These are phyloP conservation scores for Sebastes miniatus DNA, from an alignment of 2,797 vertebrate species.

Conservation along the genomic window DNA sequence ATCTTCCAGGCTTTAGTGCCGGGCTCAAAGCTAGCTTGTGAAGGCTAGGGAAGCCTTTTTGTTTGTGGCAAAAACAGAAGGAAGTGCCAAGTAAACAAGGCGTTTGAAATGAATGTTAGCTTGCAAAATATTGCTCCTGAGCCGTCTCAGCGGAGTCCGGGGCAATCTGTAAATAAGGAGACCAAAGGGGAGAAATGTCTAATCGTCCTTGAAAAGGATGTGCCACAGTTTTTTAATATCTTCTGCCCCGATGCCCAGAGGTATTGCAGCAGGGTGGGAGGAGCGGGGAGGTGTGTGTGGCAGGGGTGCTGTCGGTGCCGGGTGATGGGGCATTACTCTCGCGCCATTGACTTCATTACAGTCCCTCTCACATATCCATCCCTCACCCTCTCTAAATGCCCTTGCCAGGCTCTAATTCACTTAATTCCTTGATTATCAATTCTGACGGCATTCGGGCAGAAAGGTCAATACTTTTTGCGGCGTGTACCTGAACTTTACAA, in stretches of 20 bases:
- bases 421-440: slow-evolving; percentile 83
- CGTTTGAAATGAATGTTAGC: slow-evolving; percentile 44
- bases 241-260: slow-evolving; percentile 74
- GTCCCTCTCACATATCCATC: slow-evolving; percentile 75
- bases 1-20: slow-evolving; percentile 27
- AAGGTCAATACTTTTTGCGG: slow-evolving; percentile 74
- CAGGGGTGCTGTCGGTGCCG: slow-evolving; percentile 55
- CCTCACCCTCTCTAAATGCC: slow-evolving; percentile 68
- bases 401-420: slow-evolving; percentile 78
- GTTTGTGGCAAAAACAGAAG: slow-evolving; percentile 21
- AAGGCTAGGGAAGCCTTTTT: slow-evolving; percentile 16
- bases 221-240: slow-evolving; percentile 76
- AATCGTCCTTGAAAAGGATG: slow-evolving; percentile 78
- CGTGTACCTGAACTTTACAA: slow-evolving; percentile 67
- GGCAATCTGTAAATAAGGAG: slow-evolving; percentile 69
- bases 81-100: slow-evolving; percentile 41
- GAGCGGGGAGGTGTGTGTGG: slow-evolving; percentile 51
- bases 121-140: slow-evolving; percentile 42
- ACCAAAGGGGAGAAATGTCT: slow-evolving; percentile 68
- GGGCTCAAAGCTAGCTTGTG: slow-evolving; percentile 22
- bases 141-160: slow-evolving; percentile 40
- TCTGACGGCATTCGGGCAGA: slow-evolving; percentile 69
- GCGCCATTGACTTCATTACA: slow-evolving; percentile 82
- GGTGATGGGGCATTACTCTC: slow-evolving; percentile 80
- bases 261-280: slow-evolving; percentile 64